Conservation (phyloP, 2,797 vertebrate genomes). For the Neosilurus hyrtlii region DNA sequence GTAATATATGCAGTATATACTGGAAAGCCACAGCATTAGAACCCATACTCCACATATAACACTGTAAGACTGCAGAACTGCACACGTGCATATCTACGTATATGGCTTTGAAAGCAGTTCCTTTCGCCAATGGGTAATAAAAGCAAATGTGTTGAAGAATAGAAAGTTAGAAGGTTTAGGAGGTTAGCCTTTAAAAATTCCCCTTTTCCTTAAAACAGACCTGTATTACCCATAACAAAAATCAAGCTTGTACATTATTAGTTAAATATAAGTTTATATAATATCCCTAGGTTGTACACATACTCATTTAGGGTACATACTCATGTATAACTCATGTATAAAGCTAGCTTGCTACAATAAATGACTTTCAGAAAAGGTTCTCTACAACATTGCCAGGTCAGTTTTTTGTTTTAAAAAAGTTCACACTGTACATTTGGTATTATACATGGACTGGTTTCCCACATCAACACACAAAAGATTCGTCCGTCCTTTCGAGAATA, state of each 20-base stretch:
- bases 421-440: conserved; percentile 56
- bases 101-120: conserved; percentile 52
- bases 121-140: conserved; percentile 16
- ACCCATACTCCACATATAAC: conserved; percentile 23
- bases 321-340: conserved; percentile 4
- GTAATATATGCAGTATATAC: conserved; percentile 34
- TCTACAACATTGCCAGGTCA: conserved; percentile 14
- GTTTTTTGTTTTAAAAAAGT: conserved; percentile 7
- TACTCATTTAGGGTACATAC: conserved; percentile 18
- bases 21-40: conserved; percentile 31
- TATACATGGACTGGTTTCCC: conserved; percentile 38
- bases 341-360: conserved; percentile 18
- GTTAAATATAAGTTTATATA: conserved; percentile 28
- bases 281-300: neutral
- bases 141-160: neutral
- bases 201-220: conserved; percentile 27
- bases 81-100: conserved; percentile 39
- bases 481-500: conserved; percentile 13
- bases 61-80: conserved; percentile 31
- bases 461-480: conserved; percentile 8
- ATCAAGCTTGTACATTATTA: conserved; percentile 52
- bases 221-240: conserved; percentile 69
- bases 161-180: neutral
- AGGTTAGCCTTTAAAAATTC: neutral
- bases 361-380: neutral